Evolutionary conservation across 2,888 invertebrate species (phyloP).

Genomic region (Drosophila putrida): DNA sequence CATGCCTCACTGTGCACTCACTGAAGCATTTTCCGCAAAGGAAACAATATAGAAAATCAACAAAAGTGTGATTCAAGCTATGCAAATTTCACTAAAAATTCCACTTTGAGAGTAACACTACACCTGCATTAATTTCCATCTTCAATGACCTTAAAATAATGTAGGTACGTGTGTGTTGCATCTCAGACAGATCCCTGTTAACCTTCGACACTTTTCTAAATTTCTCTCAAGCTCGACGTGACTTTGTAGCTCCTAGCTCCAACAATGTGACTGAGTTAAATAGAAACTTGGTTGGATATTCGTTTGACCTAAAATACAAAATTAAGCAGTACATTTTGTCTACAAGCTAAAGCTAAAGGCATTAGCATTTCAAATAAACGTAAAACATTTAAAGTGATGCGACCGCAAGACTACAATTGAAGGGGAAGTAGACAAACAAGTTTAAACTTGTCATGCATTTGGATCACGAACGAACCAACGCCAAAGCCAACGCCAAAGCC

Average conservation of each 20-base stretch:
- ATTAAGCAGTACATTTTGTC: conserved; percentile 32
- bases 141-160: conserved; percentile 10
- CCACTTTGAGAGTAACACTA: conserved; percentile 7
- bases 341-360: conserved; percentile 6
- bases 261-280: conserved; percentile 29
- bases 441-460: conserved; percentile 53
- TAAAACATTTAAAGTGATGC: conserved; percentile 59
- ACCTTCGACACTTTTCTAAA: conserved; percentile 45
- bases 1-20: conserved; percentile 48
- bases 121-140: conserved; percentile 9
- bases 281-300: background rate
- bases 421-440: conserved; percentile 14
- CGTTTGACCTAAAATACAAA: conserved; percentile 32
- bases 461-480: conserved; percentile 42
- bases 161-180: conserved; percentile 25
- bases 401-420: conserved; percentile 39
- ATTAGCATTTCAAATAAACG: conserved; percentile 63
- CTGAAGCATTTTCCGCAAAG: conserved; percentile 35
- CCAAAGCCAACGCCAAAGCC: conserved; percentile 11
- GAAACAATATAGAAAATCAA: conserved; percentile 8
- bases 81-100: conserved; percentile 30
- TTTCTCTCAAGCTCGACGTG: conserved; percentile 44
- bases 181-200: conserved; percentile 33
- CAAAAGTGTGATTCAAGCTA: conserved; percentile 11
- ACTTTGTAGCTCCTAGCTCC: conserved; percentile 30